Evolutionary conservation across 2,888 invertebrate species (phyloP), one percentile per base, ranked within the genome.

Genomic region (Eledone cirrhosa): DNA sequence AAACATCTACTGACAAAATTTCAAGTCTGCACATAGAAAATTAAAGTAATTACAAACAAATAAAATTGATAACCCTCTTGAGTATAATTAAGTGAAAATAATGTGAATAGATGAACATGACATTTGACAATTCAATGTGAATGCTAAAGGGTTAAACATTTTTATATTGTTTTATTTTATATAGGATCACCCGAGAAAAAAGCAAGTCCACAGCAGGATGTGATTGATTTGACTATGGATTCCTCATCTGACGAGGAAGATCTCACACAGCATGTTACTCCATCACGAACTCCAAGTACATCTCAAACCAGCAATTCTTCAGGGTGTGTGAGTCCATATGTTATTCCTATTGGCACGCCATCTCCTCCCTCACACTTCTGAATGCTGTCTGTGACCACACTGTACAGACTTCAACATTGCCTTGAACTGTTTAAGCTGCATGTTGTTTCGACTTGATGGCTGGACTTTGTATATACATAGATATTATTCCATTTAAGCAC

Each of bases 161-260:
- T 41, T 1, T 41, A 41, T 41, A 41, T 41, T n/a, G n/a, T 33
- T 47, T 69, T 78, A 48, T 69, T 74, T 78, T 77, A 65, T 48
- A 78, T 80, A 80, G 80, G 81, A 29, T 82, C 84, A 69, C 82
- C 84, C 27, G 72, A 81, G 67, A 86, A 84, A 80, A 85, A 85
- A 72, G 31, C 72, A 19, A 29, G 33, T 79, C 82, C 85, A 11
- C 84, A 86, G 33, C 81, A 84, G 72, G 87, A 87, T 67, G 86
- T 89, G 27, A 88, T 90, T 77, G 90, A 90, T 81, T 82, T 90
- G 75, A 89, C 89, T 19, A 77, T 85, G 67, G 86, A 87, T 79
- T 87, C 87, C 81, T 81, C 81, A 19, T 86, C 86, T 22, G 89
- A 89, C 78, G 89, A 89, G 24, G 87, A 88, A 31, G 81, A 69